These are phyloP conservation scores for Sebastes ruberrimus DNA, from an alignment of 2,797 vertebrate species.

Conservation along the genomic window DNA sequence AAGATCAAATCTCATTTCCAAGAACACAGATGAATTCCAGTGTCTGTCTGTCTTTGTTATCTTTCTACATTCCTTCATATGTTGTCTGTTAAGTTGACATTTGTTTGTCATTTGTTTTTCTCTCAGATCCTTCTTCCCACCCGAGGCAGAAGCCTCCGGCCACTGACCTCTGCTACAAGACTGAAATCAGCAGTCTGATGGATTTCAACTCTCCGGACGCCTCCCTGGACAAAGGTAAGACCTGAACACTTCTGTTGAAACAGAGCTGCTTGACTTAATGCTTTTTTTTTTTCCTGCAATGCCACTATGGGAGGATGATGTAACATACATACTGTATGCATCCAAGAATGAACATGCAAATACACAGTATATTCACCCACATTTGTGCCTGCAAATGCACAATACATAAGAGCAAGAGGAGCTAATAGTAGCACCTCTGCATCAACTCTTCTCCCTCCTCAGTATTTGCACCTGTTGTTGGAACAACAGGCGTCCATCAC, in stretches of 20 bases:
- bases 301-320: neutral
- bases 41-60: neutral
- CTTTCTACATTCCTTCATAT: neutral
- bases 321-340: neutral
- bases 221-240: constrained; percentile 81
- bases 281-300: neutral
- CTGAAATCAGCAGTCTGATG: constrained; percentile 83
- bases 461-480: constrained; percentile 1
- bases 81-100: neutral
- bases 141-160: constrained; percentile 69
- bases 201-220: constrained; percentile 82
- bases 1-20: neutral
- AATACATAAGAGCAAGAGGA: neutral
- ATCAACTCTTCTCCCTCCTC: neutral
- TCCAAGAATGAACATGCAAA: neutral
- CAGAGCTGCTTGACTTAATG: neutral
- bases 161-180: constrained; percentile 80
- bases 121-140: constrained; percentile 74
- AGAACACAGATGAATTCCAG: neutral
- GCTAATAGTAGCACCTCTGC: neutral
- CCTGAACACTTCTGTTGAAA: neutral
- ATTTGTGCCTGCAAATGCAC: neutral
- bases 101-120: constrained; percentile 20
- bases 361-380: neutral
- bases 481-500: neutral